Base-by-base conservation (phyloP, 1,140 invertebrate species). In the Orchesella cincta region DNA sequence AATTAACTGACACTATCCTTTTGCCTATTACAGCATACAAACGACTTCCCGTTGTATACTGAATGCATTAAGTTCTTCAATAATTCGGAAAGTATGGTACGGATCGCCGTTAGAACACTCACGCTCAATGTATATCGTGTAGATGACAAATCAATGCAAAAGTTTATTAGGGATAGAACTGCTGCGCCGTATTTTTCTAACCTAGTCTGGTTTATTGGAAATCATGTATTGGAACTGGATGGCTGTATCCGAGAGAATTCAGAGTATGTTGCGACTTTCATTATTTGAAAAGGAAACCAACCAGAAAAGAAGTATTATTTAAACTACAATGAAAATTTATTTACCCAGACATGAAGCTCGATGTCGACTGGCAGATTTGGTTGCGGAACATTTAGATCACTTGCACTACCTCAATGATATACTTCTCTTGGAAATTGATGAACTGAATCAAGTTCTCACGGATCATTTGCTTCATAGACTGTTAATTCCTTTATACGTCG, bases 61-160 rank as follows among this genome's bases (percentile, higher is more conserved):
- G 98, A 99, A 88, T 97, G 97, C 36, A 98, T 99, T 70, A 99
- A 99, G 86, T 98, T 99, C 87, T 99, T 98, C 86, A 98, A 99
- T 86, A 97, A 99, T 86, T 91, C 93, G 0, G 98, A 99, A 87
- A 94, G 94, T 75, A 99, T 99, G 98, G 98, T 99, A 52, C 89
- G 98, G 31, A 99, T 99, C 82, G 98, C 98, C 33, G 98, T 99
- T 1, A 87, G 98, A 76, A 99, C 97, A 5, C 90, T 99, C 67
- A 98, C 97, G 0, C 88, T 99, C 23, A 99, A 99, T 88, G 97
- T 99, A 0, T 99, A 98, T 85, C 88, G 90, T 88, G 95, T 98
- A 33, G 93, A 97, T 84, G 97, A 99, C 87, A 91, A 91, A 74
- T 94, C 94, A 34, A 99, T 99, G 97, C 86, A 98, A 70, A 90